Base-by-base conservation (phyloP, 2,888 invertebrate species). In the Fabriciana adippe region DNA sequence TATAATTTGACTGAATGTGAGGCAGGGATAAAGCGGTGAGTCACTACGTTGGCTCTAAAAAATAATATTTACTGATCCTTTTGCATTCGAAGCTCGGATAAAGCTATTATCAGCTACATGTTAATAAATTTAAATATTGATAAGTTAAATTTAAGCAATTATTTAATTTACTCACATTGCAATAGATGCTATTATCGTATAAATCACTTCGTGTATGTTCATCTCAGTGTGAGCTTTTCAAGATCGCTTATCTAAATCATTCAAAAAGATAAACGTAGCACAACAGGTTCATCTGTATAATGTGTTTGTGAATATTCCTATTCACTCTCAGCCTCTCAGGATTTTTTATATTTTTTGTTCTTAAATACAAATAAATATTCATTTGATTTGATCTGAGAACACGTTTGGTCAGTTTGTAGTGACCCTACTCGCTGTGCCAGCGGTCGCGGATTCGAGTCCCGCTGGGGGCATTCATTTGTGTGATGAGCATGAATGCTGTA, bases 261-360 rank as follows among this genome's bases (percentile, higher is more conserved):
- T 78, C 77, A 80, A 72, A 74, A 76, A 72, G 74, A 70, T 74
- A 81, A 81, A 72, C 79, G 79, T 80, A 80, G 79, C 83, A 77
- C 70, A 78, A 82, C 81, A 75, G 75, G 78, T 78, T 60, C 55
- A 41, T 60, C 60, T 66, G 14, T 41, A 41, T 41, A 41, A 41
- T 2, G 11, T 21, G 35, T 48, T 48, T 50, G 21, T 6, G 35
- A 35, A 60, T 60, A 50, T 18, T 18, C 6, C 51, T 50, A 48
- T 31, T 41, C 5, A 26, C 11, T 41, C 35, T 41, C 35, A 41
- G 35, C 8, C 35, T 41, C 1, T 4, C n/a, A 15, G 53, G 16
- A 57, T 41, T 57, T 45, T 45, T 6, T 21, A 57, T n/a, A 50
- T 64, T 26, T 48, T 60, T 60, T 11, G 13, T 48, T 41, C 18